Conservation (phyloP, 2,888 invertebrate genomes). For the Athrips mouffetella region DNA sequence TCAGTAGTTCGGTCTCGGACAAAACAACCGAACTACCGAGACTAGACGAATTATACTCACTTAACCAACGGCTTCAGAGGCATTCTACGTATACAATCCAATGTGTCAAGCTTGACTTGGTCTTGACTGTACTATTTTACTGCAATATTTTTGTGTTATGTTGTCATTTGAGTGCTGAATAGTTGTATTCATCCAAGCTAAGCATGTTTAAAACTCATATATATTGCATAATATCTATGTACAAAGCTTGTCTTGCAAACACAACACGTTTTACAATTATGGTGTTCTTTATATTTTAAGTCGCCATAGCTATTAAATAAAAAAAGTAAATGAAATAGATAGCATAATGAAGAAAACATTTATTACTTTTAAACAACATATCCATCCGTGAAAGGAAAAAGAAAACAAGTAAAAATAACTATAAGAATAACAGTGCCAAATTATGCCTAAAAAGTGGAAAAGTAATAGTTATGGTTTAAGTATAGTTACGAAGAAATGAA, state of each 20-base stretch:
- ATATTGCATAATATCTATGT: slow-evolving; percentile 44
- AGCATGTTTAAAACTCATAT: too few relatives aligned
- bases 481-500: slow-evolving; percentile 17
- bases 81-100: too few relatives aligned
- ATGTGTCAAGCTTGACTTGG: too few relatives aligned
- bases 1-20: too few relatives aligned
- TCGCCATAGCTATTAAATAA: slow-evolving; percentile 21
- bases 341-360: slow-evolving; percentile 64
- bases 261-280: slow-evolving; percentile 11
- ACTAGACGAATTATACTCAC: too few relatives aligned
- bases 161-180: too few relatives aligned
- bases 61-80: too few relatives aligned
- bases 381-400: slow-evolving; percentile 53
- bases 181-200: too few relatives aligned
- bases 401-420: slow-evolving; percentile 62
- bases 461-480: slow-evolving; percentile 8
- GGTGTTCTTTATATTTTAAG: background rate
- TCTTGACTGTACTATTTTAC: too few relatives aligned
- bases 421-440: slow-evolving; percentile 74
- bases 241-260: slow-evolving; percentile 47
- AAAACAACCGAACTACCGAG: too few relatives aligned
- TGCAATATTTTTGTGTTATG: too few relatives aligned
- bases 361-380: slow-evolving; percentile 66
- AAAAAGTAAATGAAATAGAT: slow-evolving; percentile 56
- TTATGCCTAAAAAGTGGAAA: slow-evolving; percentile 50